Conservation (phyloP, 2,113 vertebrate genomes). For the Odontophorus gujanensis region DNA sequence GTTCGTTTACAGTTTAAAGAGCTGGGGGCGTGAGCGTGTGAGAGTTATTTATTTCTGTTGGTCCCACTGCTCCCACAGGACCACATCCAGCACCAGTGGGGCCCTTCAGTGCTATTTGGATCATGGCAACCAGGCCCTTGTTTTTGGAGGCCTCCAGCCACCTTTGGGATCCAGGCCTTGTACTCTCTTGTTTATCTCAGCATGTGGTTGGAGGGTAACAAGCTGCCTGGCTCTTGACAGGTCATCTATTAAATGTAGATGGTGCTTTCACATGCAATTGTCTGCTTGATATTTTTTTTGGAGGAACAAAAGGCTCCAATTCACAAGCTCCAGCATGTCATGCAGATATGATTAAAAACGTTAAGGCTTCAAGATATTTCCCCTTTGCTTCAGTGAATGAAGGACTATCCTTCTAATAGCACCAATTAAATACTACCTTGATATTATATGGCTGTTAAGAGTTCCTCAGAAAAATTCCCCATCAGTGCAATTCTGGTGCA, state of each 20-base stretch:
- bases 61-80: neutral
- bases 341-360: neutral
- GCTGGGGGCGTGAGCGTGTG: neutral
- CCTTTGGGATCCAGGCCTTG: neutral
- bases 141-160: neutral
- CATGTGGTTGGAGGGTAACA: neutral
- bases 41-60: neutral
- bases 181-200: neutral
- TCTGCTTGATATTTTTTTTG: neutral
- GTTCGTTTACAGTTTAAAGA: neutral
- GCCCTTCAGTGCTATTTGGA: neutral
- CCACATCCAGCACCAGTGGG: neutral
- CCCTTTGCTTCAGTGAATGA: neutral
- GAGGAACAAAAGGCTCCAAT: slow-evolving; percentile 18
- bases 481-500: neutral
- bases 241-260: neutral
- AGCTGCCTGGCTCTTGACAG: neutral
- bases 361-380: neutral
- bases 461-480: neutral
- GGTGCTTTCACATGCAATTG: neutral
- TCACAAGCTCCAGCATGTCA: neutral
- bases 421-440: neutral
- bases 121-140: neutral
- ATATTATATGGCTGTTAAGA: neutral
- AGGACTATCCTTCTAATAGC: neutral